Base-by-base conservation (phyloP, 2,888 invertebrate genomes). In the Phragmatobia fuliginosa region DNA sequence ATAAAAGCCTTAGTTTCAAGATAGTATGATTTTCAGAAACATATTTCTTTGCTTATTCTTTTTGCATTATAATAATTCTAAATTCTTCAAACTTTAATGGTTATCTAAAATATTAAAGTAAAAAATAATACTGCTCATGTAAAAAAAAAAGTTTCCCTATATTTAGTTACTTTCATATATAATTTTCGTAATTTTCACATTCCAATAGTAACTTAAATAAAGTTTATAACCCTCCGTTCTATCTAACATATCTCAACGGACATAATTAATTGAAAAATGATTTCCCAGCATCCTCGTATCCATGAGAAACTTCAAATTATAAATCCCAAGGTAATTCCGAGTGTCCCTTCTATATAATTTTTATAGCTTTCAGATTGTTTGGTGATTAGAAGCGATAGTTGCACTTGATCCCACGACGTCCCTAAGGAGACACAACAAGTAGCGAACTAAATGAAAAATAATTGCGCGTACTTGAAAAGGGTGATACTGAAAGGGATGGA, bases 391-490 rank as follows among this genome's bases (percentile, higher is more conserved):
- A 69, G 25, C 80, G 73, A 80, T 80, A 83, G 85, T 80, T 81
- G 81, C 90, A 91, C 91, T 94, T 92, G 92, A 91, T 90, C 90
- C 90, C 88, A 85, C 83, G 79, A 68, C 68, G 76, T 90, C 94
- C 88, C 93, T 18, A 14, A 90, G 89, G 94, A 90, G 83, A 75
- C 68, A 88, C 88, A 86, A 88, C 90, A 89, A 91, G 89, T 89
- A 74, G 75, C 71, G 72, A 71, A 89, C 90, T 94, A 94, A 94
- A 95, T 94, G 93, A 94, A 94, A 94, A 93, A 94, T 95, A 94
- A 95, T 94, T 92, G 92, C 87, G 83, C 79, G 83, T 73, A 70
- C 64, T 56, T 70, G 69, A 71, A 81, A 82, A 84, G 86, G 83
- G 85, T 80, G 80, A 85, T 81, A 72, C 82, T 56, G 62, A 76